phyloP scores from a whole-genome alignment of 2,113 vertebrate genomes.

The Hystrix brachyura region DNA sequence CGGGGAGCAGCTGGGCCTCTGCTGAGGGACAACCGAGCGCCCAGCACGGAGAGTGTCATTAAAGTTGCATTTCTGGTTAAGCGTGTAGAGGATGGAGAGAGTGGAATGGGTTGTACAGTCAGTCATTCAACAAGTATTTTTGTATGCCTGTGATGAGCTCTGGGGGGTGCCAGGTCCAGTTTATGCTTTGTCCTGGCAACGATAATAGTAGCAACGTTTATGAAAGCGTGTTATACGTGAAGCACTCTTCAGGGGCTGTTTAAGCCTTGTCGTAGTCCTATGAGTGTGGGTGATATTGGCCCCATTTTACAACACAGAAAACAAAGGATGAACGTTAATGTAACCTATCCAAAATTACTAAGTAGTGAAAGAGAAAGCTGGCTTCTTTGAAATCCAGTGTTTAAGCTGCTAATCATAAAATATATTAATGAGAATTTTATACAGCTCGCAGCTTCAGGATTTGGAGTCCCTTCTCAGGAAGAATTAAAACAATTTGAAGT shows the following conservation, averaged over 20 bases:
- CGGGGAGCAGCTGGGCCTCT: not conserved
- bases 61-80: conserved; percentile 56
- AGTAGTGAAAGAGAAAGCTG: not conserved
- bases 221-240: not conserved
- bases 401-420: conserved; percentile 10
- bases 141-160: not conserved
- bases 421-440: not conserved
- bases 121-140: not conserved
- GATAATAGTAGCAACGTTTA: not conserved
- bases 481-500: not conserved
- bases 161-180: not conserved
- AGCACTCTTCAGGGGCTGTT: not conserved
- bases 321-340: not conserved
- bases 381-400: not conserved
- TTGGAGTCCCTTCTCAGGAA: not conserved
- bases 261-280: not conserved
- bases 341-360: not conserved
- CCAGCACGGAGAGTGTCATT: not conserved
- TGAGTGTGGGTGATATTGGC: not conserved
- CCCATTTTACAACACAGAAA: conserved; percentile 9
- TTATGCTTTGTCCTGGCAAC: not conserved
- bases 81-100: not conserved
- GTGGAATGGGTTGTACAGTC: not conserved
- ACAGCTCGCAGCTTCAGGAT: not conserved
- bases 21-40: not conserved